Percentiles rank a stretch among this genome's conserved stretches.
These are phyloP conservation scores for Pangasianodon hypophthalmus DNA, from an alignment of 2,113 vertebrate genomes.

Conservation along the genomic window DNA sequence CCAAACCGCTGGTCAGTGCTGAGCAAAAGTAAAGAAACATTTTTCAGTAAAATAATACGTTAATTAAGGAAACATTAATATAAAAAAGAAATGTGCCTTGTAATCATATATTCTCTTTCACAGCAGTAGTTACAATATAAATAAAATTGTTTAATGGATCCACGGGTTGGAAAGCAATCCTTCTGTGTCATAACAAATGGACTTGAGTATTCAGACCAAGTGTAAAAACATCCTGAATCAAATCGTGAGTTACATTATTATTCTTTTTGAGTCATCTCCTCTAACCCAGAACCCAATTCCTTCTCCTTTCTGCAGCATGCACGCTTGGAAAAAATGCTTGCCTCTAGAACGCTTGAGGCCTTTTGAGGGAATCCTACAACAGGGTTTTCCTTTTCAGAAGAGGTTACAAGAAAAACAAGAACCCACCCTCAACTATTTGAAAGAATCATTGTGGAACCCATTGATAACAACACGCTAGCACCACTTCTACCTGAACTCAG, in stretches of 20 bases:
- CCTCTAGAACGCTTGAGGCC: not conserved
- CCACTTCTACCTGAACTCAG: not conserved
- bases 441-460: not conserved
- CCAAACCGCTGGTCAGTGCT: not conserved
- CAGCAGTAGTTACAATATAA: not conserved
- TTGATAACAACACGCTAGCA: not conserved
- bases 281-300: not conserved
- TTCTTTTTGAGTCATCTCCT: not conserved
- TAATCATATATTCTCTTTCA: not conserved
- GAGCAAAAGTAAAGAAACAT: not conserved
- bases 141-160: not conserved
- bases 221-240: not conserved
- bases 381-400: not conserved
- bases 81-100: not conserved
- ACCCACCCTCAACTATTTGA: not conserved
- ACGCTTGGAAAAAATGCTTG: not conserved
- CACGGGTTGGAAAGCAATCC: too few species aligned
- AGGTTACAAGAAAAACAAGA: not conserved
- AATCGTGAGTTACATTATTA: not conserved
- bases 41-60: not conserved
- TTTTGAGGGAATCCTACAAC: not conserved
- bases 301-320: not conserved
- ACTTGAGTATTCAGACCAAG: not conserved
- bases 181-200: not conserved
- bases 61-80: not conserved